These are phyloP conservation scores for Cremastobaeus sp. DNA, from an alignment of 2,888 invertebrate genomes.

Conservation along the genomic window DNA sequence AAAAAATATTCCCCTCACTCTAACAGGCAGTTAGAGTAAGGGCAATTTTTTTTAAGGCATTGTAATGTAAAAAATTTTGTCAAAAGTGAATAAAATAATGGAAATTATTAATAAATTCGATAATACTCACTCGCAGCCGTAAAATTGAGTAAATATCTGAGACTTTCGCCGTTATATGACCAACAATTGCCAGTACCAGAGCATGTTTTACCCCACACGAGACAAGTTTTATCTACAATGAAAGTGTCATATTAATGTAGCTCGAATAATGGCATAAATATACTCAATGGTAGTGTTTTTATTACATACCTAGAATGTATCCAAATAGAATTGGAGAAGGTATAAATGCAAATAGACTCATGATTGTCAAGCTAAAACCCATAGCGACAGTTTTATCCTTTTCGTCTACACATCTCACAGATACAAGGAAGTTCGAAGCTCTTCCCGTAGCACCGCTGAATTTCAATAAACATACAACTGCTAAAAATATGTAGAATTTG, in stretches of 20 bases:
- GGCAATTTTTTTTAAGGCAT: too few species aligned
- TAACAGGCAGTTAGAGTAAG: too few species aligned
- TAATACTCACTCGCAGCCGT: conserved; percentile 81
- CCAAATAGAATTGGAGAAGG: conserved; percentile 89
- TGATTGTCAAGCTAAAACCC: conserved; percentile 84
- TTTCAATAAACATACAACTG: conserved; percentile 81
- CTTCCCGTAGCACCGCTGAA: conserved; percentile 82
- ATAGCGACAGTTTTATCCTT: conserved; percentile 86
- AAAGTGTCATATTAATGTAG: conserved; percentile 15
- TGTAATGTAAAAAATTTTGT: too few species aligned
- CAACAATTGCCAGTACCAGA: conserved; percentile 86
- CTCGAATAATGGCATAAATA: too few species aligned
- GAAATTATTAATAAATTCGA: neutral
- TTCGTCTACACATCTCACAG: conserved; percentile 85
- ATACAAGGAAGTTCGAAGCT: conserved; percentile 82
- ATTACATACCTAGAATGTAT: conserved; percentile 84
- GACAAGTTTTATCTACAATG: conserved; percentile 82
- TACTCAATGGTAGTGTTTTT: too few species aligned
- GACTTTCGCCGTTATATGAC: conserved; percentile 84
- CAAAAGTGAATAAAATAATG: too few species aligned
- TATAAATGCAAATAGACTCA: conserved; percentile 86
- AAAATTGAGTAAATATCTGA: conserved; percentile 83
- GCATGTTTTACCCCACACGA: conserved; percentile 87
- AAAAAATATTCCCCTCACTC: too few species aligned
- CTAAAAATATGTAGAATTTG: conserved; percentile 80